A percentile compares a stretch with the other conserved stretches of the same genome.
phyloP scores from a whole-genome alignment of 2,113 vertebrate genomes.

The Pelecanoides urinatrix region DNA sequence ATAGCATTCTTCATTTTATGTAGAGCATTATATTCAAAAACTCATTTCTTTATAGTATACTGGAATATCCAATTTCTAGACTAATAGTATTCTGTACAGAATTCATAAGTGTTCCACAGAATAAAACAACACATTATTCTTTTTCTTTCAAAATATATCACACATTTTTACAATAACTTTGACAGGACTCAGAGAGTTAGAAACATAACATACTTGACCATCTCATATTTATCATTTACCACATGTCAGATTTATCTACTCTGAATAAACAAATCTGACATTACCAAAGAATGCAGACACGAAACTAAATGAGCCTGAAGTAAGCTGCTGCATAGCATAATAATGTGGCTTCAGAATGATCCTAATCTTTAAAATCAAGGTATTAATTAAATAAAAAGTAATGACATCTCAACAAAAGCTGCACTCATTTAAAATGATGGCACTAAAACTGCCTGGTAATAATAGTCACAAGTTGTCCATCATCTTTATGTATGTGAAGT shows the following conservation, averaged over 20 bases:
- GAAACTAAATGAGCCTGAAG: conserved; percentile 44
- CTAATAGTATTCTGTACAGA: neutral
- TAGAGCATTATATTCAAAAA: neutral
- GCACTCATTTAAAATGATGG: neutral
- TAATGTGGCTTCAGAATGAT: conserved; percentile 5
- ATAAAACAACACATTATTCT: conserved; percentile 23
- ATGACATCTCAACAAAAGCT: neutral
- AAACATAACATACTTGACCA: conserved; percentile 23
- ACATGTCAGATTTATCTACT: conserved; percentile 34
- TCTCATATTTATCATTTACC: conserved; percentile 3
- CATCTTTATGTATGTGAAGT: neutral
- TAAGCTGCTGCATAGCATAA: conserved; percentile 17
- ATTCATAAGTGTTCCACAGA: neutral
- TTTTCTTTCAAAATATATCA: conserved; percentile 15
- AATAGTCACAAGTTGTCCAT: neutral
- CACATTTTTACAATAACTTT: conserved; percentile 38
- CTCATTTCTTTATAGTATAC: neutral
- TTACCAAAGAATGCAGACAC: neutral
- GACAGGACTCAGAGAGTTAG: conserved; percentile 40
- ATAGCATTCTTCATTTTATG: neutral
- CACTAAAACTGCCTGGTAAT: neutral
- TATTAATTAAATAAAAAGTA: conserved; percentile 53
- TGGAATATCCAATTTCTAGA: conserved; percentile 17
- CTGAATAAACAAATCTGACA: conserved; percentile 28
- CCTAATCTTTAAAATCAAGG: neutral